A percentile compares a stretch with the other conserved stretches of the same genome.
phyloP scores from a whole-genome alignment of 2,113 vertebrate genomes.

The Tretioscincus oriximinensis region DNA sequence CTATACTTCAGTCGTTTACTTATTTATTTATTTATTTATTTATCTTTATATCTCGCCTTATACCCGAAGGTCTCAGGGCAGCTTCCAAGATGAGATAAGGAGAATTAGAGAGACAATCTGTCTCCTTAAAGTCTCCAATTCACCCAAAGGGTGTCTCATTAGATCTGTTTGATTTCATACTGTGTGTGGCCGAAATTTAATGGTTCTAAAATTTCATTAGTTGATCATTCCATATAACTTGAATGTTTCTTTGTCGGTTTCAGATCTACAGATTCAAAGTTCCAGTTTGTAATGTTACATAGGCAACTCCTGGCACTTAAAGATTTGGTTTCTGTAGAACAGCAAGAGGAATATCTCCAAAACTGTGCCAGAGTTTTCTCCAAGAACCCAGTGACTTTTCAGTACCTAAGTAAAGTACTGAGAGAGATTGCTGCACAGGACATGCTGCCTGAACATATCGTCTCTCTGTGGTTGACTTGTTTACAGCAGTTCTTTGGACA shows the following conservation, averaged over 20 bases:
- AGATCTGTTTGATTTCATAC: background rate
- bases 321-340: conserved; percentile 79
- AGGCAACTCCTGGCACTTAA: conserved; percentile 82
- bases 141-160: background rate
- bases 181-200: background rate
- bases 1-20: too few relatives aligned
- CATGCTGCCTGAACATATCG: conserved; percentile 79
- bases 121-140: too few relatives aligned
- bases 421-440: conserved; percentile 75
- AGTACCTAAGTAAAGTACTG: conserved; percentile 81
- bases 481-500: conserved; percentile 84
- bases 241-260: conserved; percentile 22
- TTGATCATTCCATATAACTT: background rate
- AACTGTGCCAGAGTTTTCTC: conserved; percentile 79
- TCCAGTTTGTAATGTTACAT: conserved; percentile 83
- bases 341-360: conserved; percentile 80
- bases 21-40: too few relatives aligned
- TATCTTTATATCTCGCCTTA: too few relatives aligned
- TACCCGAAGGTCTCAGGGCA: too few relatives aligned
- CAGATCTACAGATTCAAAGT: conserved; percentile 80
- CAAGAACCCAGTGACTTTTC: conserved; percentile 74
- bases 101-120: too few relatives aligned
- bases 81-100: too few relatives aligned
- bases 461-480: conserved; percentile 80
- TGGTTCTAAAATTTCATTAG: background rate